These are phyloP conservation scores for Drosophila anomalata DNA, from an alignment of 2,888 invertebrate species.

Conservation along the genomic window DNA sequence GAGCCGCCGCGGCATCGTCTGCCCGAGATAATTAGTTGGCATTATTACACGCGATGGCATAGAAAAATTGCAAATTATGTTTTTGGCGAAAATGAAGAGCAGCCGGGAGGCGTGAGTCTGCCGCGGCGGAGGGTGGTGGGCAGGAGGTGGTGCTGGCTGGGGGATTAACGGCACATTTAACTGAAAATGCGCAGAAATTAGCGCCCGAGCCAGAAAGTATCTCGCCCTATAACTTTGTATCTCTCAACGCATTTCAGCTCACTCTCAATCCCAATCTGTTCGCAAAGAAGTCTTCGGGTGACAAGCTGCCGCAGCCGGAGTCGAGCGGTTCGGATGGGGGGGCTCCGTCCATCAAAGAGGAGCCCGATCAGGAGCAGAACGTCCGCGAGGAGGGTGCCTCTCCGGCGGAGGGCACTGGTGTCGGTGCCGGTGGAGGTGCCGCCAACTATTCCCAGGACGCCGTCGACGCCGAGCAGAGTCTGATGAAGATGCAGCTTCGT, in stretches of 20 bases:
- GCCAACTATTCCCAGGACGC: conserved; percentile 53
- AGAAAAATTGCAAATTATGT: conserved; percentile 65
- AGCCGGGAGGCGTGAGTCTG: conserved; percentile 49
- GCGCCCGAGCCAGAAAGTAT: conserved; percentile 51
- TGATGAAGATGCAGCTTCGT: conserved; percentile 93
- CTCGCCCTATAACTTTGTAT: conserved; percentile 13
- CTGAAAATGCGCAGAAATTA: conserved; percentile 73
- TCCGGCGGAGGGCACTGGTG: conserved; percentile 36
- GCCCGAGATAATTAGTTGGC: conserved; percentile 75
- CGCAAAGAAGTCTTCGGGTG: conserved; percentile 62
- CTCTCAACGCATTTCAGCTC: conserved; percentile 55
- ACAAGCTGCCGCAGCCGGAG: conserved; percentile 38
- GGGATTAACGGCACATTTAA: conserved; percentile 67
- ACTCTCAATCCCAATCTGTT: conserved; percentile 78
- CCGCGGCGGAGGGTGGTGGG: neutral
- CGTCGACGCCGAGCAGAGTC: conserved; percentile 88
- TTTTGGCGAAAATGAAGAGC: conserved; percentile 56
- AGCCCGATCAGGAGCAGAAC: conserved; percentile 62
- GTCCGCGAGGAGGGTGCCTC: conserved; percentile 49
- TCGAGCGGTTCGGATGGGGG: conserved; percentile 6
- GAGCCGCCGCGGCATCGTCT: conserved; percentile 65
- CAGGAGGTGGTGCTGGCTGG: neutral
- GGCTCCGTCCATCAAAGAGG: conserved; percentile 58
- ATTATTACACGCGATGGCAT: conserved; percentile 63
- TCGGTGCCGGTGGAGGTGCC: conserved; percentile 4